Percentiles rank a stretch among this genome's conserved stretches.
phyloP scores from a whole-genome alignment of 2,113 vertebrate genomes.

The Daboia siamensis region DNA sequence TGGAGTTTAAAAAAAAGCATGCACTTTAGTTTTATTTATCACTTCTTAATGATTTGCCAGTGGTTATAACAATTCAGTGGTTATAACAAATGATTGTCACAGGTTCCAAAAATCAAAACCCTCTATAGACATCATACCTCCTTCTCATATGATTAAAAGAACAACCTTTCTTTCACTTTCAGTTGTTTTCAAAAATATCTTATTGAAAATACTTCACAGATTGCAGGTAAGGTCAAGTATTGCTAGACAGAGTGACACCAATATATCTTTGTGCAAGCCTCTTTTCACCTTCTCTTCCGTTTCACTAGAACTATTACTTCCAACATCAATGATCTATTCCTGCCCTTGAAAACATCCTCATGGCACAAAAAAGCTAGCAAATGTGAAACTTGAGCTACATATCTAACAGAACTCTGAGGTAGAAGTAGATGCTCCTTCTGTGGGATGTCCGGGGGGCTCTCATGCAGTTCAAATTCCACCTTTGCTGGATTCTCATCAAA shows the following conservation, averaged over 20 bases:
- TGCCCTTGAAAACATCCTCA: constrained; percentile 57
- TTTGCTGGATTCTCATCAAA: constrained; percentile 35
- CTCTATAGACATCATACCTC: constrained; percentile 19
- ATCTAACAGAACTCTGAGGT: constrained; percentile 33
- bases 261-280: constrained; percentile 20
- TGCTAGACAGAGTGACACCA: constrained; percentile 3
- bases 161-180: background rate
- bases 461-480: background rate
- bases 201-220: constrained; percentile 19
- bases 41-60: background rate
- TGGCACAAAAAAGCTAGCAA: constrained; percentile 56
- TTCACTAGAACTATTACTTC: constrained; percentile 39
- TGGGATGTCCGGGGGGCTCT: background rate
- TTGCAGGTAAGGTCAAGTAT: constrained; percentile 34
- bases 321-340: constrained; percentile 40
- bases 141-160: constrained; percentile 44
- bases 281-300: constrained; percentile 49
- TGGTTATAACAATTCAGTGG: background rate
- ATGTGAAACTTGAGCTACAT: constrained; percentile 61
- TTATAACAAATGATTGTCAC: constrained; percentile 1
- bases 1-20: background rate
- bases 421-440: constrained; percentile 21
- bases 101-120: constrained; percentile 53
- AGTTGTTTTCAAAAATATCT: constrained; percentile 31
- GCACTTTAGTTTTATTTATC: background rate